A percentile compares a stretch with the other conserved stretches of the same genome.
Evolutionary conservation across 2,113 vertebrate genomes (phyloP).

Genomic region (Chascanopsetta lugubris): DNA sequence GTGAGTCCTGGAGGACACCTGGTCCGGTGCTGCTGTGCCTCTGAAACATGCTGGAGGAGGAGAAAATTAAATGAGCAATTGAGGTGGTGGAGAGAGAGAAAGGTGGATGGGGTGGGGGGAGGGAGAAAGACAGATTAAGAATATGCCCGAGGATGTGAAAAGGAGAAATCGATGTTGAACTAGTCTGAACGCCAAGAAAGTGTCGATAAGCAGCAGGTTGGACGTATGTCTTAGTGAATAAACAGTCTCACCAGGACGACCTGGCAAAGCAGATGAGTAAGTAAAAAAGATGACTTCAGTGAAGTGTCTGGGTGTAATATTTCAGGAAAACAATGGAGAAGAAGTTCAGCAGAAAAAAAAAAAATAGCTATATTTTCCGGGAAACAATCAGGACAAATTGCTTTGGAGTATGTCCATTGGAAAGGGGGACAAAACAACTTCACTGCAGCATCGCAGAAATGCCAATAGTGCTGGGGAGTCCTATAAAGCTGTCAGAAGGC

Average conservation of each 20-base stretch:
- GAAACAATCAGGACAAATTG: conserved; percentile 44
- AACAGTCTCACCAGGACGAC: conserved; percentile 54
- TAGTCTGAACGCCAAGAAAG: conserved; percentile 60
- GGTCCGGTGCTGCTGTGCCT: background rate
- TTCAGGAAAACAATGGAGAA: conserved; percentile 44
- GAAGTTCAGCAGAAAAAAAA: background rate
- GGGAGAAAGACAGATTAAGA: conserved; percentile 20
- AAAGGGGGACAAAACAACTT: conserved; percentile 31
- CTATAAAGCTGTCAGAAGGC: conserved; percentile 26
- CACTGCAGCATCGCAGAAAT: conserved; percentile 29
- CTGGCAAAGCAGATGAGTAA: conserved; percentile 57
- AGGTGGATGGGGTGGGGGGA: background rate
- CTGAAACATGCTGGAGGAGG: conserved; percentile 11
- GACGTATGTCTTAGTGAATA: conserved; percentile 51
- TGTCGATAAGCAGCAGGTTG: conserved; percentile 50
- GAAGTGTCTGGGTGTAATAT: conserved; percentile 44
- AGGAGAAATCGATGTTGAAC: conserved; percentile 59
- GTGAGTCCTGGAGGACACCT: conserved; percentile 26
- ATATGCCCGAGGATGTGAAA: conserved; percentile 37
- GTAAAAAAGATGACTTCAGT: conserved; percentile 55
- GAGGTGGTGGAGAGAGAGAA: conserved; percentile 8
- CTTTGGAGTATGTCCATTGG: conserved; percentile 40
- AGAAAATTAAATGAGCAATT: conserved; percentile 31
- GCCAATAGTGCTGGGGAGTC: conserved; percentile 18
- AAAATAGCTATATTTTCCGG: conserved; percentile 31